Conservation (phyloP, 1,140 invertebrate genomes). For the Campoletis sonorensis region DNA sequence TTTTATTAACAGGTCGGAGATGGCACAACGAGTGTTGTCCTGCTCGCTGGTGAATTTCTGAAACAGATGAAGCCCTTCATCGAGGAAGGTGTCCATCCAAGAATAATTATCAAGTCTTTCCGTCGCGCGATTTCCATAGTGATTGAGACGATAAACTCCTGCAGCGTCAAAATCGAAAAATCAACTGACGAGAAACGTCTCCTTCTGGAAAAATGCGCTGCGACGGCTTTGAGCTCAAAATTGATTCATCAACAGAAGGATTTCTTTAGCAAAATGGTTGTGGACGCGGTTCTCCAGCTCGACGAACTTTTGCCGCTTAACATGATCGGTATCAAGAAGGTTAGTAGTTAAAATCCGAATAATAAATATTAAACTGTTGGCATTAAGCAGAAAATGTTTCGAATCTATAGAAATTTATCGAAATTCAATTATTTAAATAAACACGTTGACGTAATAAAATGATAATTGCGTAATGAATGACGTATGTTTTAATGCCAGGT, state of each 20-base stretch:
- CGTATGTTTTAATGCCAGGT: slow-evolving; percentile 58
- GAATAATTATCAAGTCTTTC: slow-evolving; percentile 92
- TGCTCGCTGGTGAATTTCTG: slow-evolving; percentile 96
- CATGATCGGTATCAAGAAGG: slow-evolving; percentile 99
- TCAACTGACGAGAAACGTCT: slow-evolving; percentile 81
- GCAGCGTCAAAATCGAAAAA: slow-evolving; percentile 89
- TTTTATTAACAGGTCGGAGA: slow-evolving; percentile 89
- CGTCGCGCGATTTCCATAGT: slow-evolving; percentile 89
- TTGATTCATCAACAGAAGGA: slow-evolving; percentile 96
- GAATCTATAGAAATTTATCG: background rate
- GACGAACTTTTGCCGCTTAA: slow-evolving; percentile 97
- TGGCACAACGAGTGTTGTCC: slow-evolving; percentile 97
- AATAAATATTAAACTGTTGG: background rate
- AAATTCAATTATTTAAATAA: background rate
- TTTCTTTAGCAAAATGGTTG: slow-evolving; percentile 98
- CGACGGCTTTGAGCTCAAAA: slow-evolving; percentile 97
- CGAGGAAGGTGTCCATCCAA: slow-evolving; percentile 98
- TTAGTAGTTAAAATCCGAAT: slow-evolving; percentile 70
- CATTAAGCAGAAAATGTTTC: background rate
- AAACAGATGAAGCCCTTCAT: slow-evolving; percentile 97
- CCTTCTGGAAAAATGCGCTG: slow-evolving; percentile 95
- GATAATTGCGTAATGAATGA: slow-evolving; percentile 10
- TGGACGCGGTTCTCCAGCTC: slow-evolving; percentile 95
- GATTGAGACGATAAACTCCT: slow-evolving; percentile 89
- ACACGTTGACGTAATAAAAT: background rate